Percentiles rank a stretch among this genome's conserved stretches.
Evolutionary conservation across 2,113 vertebrate species (phyloP).

Genomic region (Tinamus guttatus): DNA sequence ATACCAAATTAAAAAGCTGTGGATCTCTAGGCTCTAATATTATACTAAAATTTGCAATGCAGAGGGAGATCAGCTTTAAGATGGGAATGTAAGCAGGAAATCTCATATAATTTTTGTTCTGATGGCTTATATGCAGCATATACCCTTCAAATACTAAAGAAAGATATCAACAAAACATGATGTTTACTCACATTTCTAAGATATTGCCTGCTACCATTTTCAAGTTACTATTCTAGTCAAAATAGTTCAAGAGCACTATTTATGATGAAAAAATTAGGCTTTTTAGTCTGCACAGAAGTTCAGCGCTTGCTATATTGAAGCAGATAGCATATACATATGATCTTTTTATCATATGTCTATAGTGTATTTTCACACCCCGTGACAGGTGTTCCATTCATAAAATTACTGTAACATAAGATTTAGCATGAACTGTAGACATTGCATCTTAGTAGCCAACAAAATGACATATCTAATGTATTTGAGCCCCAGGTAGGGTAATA

Average conservation of each 20-base stretch:
- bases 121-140: slow-evolving; percentile 19
- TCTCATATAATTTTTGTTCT: background rate
- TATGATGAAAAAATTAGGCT: slow-evolving; percentile 33
- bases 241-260: background rate
- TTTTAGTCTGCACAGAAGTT: slow-evolving; percentile 36
- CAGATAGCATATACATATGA: background rate
- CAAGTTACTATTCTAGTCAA: slow-evolving; percentile 19
- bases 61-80: background rate
- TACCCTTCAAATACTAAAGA: slow-evolving; percentile 24
- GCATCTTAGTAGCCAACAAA: background rate
- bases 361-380: slow-evolving; percentile 32
- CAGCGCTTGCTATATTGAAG: slow-evolving; percentile 17
- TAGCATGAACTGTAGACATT: background rate
- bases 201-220: background rate
- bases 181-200: slow-evolving; percentile 12
- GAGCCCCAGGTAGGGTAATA: background rate
- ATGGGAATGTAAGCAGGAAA: slow-evolving; percentile 7
- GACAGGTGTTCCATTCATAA: slow-evolving; percentile 11
- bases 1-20: slow-evolving; percentile 26
- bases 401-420: background rate
- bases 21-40: background rate
- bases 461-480: background rate
- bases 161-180: slow-evolving; percentile 25
- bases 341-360: background rate
- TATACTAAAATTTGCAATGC: background rate